Conservation (phyloP, 2,797 vertebrate species). For the Antrozous pallidus region DNA sequence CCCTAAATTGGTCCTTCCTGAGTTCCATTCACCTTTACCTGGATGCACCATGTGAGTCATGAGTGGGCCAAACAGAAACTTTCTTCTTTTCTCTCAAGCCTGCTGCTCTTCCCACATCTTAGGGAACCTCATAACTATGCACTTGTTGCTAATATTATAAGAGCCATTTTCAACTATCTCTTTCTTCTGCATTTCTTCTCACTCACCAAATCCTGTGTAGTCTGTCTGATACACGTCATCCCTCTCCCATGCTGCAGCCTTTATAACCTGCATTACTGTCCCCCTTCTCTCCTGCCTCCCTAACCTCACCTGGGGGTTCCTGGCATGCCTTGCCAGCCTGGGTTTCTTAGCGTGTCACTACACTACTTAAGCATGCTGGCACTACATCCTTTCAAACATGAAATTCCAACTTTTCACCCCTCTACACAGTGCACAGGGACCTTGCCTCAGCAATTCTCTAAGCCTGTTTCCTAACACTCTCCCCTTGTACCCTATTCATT, state of each 20-base stretch:
- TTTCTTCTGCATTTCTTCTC: background rate
- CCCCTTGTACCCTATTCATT: fast-evolving
- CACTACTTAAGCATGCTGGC: background rate
- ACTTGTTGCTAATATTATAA: background rate
- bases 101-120: background rate
- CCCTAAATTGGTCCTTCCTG: background rate
- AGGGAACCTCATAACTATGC: background rate
- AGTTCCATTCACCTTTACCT: background rate
- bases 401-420: background rate
- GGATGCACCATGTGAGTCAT: fast-evolving
- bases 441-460: background rate
- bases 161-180: background rate
- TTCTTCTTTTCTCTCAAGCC: background rate
- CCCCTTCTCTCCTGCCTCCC: background rate
- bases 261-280: background rate
- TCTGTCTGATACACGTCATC: no score
- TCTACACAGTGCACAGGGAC: background rate
- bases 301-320: background rate
- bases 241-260: fast-evolving
- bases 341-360: background rate
- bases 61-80: background rate
- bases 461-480: fast-evolving
- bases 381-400: background rate
- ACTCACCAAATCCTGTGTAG: no score
- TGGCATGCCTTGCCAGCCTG: no score